Conservation (phyloP, 2,888 invertebrate species). For the Julus scanicus region DNA sequence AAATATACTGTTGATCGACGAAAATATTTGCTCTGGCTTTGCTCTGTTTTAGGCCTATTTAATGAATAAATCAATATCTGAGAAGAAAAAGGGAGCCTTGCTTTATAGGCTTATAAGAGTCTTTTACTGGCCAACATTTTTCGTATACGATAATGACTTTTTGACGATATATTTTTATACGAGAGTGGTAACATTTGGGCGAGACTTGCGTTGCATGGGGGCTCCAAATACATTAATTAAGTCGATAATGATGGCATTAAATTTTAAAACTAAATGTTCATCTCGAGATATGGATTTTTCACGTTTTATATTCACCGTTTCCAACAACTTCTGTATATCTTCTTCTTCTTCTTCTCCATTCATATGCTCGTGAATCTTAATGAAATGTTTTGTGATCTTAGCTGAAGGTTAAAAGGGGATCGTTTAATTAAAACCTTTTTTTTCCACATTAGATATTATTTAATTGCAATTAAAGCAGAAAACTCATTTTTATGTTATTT, state of each 20-base stretch:
- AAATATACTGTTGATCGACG: conserved; percentile 3
- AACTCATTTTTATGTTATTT: too few relatives aligned
- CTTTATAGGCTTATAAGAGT: not conserved
- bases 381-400: not conserved
- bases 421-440: too few relatives aligned
- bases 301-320: not conserved
- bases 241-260: not conserved
- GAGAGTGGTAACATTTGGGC: not conserved
- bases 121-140: not conserved
- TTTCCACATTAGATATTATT: too few relatives aligned
- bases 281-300: not conserved
- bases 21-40: not conserved
- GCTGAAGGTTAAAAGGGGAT: not conserved
- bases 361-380: not conserved
- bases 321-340: too few relatives aligned
- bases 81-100: not conserved
- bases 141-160: not conserved
- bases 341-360: not conserved
- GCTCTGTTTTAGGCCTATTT: not conserved
- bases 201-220: not conserved
- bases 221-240: conserved; percentile 8
- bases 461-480: too few relatives aligned
- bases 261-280: not conserved
- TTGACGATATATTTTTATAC: not conserved
- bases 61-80: conserved; percentile 5